phyloP scores from a whole-genome alignment of 2,888 invertebrate species.

The Cheilosia pagana region DNA sequence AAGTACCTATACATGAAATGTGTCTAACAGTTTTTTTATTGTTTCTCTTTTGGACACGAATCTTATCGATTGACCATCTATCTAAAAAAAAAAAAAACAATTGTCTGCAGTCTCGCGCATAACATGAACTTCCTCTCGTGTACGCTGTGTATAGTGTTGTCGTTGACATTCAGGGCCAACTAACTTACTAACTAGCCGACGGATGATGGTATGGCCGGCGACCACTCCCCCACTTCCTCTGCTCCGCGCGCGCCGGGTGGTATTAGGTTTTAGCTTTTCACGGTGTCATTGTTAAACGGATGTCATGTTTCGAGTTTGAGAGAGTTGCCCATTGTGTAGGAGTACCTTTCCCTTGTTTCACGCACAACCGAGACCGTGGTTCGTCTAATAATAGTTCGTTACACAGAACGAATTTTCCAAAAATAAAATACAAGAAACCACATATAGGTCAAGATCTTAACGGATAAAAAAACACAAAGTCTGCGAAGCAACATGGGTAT shows the following conservation, averaged over 20 bases:
- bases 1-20: conserved; percentile 16
- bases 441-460: conserved; percentile 71
- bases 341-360: not conserved
- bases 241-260: conserved; percentile 31
- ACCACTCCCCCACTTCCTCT: conserved; percentile 32
- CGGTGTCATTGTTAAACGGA: conserved; percentile 53
- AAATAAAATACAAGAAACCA: conserved; percentile 37
- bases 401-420: conserved; percentile 63
- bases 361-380: not conserved
- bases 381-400: conserved; percentile 65
- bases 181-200: conserved; percentile 30
- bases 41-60: conserved; percentile 37
- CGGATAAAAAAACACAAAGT: conserved; percentile 27
- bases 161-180: conserved; percentile 67
- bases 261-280: conserved; percentile 17
- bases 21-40: conserved; percentile 36
- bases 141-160: conserved; percentile 21
- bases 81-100: conserved; percentile 23
- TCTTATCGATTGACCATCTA: conserved; percentile 59
- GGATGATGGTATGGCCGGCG: conserved; percentile 19
- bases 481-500: conserved; percentile 40
- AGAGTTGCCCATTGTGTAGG: conserved; percentile 25
- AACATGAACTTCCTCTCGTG: conserved; percentile 67
- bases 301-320: conserved; percentile 49
- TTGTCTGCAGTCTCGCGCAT: conserved; percentile 45